These are phyloP conservation scores for Ptychochromis oligacanthus DNA, from an alignment of 2,113 vertebrate species.

Conservation along the genomic window DNA sequence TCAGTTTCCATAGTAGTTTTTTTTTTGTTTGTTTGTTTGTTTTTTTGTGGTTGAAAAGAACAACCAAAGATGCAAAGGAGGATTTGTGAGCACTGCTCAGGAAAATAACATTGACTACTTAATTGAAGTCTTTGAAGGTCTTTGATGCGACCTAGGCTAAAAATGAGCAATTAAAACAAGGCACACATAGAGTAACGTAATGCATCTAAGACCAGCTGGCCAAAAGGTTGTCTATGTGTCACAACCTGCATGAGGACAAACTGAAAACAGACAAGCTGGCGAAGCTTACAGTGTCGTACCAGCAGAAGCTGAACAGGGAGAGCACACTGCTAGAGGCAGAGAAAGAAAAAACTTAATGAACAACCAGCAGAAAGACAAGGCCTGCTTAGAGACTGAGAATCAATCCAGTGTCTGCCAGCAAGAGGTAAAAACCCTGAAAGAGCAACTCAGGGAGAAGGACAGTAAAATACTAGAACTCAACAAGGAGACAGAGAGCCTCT, in stretches of 20 bases:
- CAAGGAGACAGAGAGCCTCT: constrained; percentile 3
- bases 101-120: background rate
- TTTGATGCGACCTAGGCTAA: background rate
- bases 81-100: background rate
- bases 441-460: background rate
- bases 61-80: background rate
- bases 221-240: background rate
- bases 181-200: background rate
- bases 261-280: background rate
- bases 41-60: background rate
- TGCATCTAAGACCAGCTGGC: background rate
- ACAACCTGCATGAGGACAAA: background rate
- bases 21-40: background rate
- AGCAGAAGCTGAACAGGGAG: background rate
- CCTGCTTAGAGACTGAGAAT: background rate
- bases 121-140: background rate
- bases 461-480: background rate
- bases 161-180: background rate
- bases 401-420: background rate
- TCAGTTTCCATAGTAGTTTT: background rate
- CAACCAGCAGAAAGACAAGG: background rate
- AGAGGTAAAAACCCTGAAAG: background rate
- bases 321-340: background rate
- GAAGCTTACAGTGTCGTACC: background rate
- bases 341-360: background rate